Evolutionary conservation across 2,888 invertebrate species (phyloP), one percentile per base, ranked within the genome.

Genomic region (Polydesmus complanatus): DNA sequence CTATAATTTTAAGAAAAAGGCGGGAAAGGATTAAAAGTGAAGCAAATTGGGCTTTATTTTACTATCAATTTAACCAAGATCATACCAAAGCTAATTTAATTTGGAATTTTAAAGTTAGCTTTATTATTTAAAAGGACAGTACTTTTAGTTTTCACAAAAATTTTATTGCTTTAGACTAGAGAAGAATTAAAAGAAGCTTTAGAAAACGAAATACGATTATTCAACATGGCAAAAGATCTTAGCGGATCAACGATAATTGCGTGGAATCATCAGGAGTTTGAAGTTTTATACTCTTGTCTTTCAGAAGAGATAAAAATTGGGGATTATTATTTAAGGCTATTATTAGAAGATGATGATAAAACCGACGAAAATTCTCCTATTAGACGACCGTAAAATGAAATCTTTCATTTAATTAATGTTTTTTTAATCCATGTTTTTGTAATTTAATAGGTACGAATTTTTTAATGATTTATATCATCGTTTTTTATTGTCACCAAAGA

Each of bases 391-490:
- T 93, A 77, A 83, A 89, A 81, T 60, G 54, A 52, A 52, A 19
- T 61, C 47, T 54, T 27, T 51, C n/a, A 27, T 27, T 27, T 3
- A 8, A 47, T 25, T 55, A 19, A 48, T 51, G 21, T 51, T 11
- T 51, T 2, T 60, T 63, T n/a, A 37, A 37, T 8, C 5, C 37
- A 8, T 37, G 37, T 37, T 8, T 65, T 65, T 63, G 78, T 78
- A 37, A 72, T 8, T 37, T 37, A 37, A 37, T 37, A 91, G 90
- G 55, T 84, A 87, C 70, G 94, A 95, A 73, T 93, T 99, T 77
- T 99, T 98, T 80, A 96, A 96, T 76, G 95, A 97, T 72, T 80
- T 99, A 19, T 99, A 99, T 74, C 96, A 98, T 72, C 84, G 96
- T 63, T 99, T 97, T 73, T 79, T 99, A 64, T 83, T 97, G 63